phyloP scores from a whole-genome alignment of 2,888 invertebrate genomes.

The Drosophila barbarae region DNA sequence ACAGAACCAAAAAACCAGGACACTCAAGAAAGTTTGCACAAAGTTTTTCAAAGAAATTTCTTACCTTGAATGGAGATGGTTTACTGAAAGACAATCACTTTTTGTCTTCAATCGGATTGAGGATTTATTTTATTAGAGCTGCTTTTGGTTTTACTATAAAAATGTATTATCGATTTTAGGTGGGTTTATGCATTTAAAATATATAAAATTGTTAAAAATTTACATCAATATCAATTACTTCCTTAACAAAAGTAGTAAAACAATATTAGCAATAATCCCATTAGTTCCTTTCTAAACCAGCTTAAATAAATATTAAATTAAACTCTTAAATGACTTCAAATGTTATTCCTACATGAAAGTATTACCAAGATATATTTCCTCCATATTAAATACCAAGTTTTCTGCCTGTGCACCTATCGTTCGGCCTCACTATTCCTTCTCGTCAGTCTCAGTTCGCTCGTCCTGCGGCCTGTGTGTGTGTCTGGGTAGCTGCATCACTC shows the following conservation, averaged over 20 bases:
- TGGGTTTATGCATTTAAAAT: too few relatives aligned
- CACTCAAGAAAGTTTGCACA: not conserved
- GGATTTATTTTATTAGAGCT: not conserved
- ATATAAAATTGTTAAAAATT: not conserved
- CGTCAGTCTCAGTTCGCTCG: conserved; percentile 5
- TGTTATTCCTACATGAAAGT: not conserved
- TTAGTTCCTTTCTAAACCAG: not conserved
- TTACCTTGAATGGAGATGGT: not conserved
- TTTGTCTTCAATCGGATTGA: not conserved
- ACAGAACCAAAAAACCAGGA: conserved; percentile 1
- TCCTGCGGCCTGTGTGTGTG: conserved; percentile 8
- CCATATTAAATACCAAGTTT: not conserved
- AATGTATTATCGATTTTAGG: not conserved
- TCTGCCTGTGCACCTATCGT: conserved; percentile 7
- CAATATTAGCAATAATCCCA: too few relatives aligned
- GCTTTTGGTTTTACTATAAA: not conserved
- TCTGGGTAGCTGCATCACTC: conserved; percentile 30
- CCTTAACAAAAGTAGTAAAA: not conserved
- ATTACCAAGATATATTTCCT: not conserved
- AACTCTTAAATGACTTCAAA: not conserved
- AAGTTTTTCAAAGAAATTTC: conserved; percentile 1
- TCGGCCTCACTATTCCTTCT: conserved; percentile 26
- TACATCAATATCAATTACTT: not conserved
- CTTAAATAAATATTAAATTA: not conserved
- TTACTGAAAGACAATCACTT: not conserved